A percentile compares a stretch with the other conserved stretches of the same genome.
Conservation (phyloP, 2,113 vertebrate species). For the Phyllopteryx taeniolatus region DNA sequence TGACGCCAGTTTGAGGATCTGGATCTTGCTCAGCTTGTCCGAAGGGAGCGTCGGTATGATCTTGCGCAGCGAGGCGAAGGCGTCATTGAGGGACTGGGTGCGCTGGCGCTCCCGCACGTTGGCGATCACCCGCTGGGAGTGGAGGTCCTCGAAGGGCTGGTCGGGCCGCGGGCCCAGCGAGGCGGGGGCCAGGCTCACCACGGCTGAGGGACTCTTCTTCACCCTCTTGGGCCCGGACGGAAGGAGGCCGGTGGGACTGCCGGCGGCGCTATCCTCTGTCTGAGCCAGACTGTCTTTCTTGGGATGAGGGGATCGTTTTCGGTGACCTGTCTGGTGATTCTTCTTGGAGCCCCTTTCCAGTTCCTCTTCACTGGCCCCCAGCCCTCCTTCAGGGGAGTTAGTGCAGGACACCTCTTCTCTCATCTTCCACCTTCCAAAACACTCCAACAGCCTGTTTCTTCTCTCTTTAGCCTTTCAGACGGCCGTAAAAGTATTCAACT, state of each 20-base stretch:
- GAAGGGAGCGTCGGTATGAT: constrained; percentile 89
- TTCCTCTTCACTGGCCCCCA: constrained; percentile 80
- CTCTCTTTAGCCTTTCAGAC: not conserved
- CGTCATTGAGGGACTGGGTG: constrained; percentile 85
- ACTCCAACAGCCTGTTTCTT: constrained; percentile 2
- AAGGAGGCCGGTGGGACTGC: constrained; percentile 59
- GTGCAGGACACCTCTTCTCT: constrained; percentile 80
- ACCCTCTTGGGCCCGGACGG: constrained; percentile 58
- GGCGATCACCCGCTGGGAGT: constrained; percentile 83
- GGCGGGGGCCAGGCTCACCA: constrained; percentile 64
- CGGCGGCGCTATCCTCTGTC: constrained; percentile 57
- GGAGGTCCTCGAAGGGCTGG: constrained; percentile 78
- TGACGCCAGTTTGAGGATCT: constrained; percentile 85
- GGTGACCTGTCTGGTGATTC: constrained; percentile 50
- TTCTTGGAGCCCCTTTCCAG: constrained; percentile 74
- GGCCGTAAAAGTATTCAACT: constrained; percentile 2
- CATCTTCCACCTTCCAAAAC: constrained; percentile 58
- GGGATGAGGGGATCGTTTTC: constrained; percentile 75
- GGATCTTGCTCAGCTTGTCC: constrained; percentile 90
- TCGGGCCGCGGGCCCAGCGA: constrained; percentile 69
- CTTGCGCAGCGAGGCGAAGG: constrained; percentile 83
- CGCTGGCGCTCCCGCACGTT: constrained; percentile 85
- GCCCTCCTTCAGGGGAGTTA: constrained; percentile 80
- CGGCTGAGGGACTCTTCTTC: constrained; percentile 65
- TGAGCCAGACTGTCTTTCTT: constrained; percentile 58